Evolutionary conservation across 1,140 invertebrate genomes (phyloP), one percentile per base, ranked within the genome.

Genomic region (Fopius arisanus): DNA sequence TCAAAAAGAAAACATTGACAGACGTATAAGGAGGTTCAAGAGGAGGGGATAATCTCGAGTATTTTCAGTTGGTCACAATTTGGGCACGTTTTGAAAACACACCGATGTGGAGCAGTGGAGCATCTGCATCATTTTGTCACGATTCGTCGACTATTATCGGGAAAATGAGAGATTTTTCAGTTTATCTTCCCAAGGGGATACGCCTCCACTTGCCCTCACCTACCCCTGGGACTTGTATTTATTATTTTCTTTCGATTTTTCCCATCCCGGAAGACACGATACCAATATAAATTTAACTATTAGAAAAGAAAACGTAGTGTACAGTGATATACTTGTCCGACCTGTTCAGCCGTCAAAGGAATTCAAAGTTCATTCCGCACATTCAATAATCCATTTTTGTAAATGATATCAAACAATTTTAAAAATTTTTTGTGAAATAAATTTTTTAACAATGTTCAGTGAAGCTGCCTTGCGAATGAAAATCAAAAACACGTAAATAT

Each of bases 21-120:
- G 19, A 41, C 37, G 67, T 29, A 16, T 23, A 69, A 37, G 31
- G 40, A 70, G 29, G 28, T 59, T 69, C 65, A n/a, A 63, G 67
- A 62, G 41, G 67, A 43, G 41, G 37, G 23, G 31, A 21, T 21
- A 4, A 40, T 48, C 43, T 62, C 66, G 19, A 41, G 67, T 70
- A 51, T 70, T 75, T 59, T 73, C 51, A 28, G 67, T 70, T 66
- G 41, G 41, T 26, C 69, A 73, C 33, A 67, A 76, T 81, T 83
- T 83, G 82, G 83, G 78, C 83, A 84, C 83, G 83, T 85, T 82
- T 81, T 79, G 74, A 80, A 81, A 83, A 83, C 82, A 83, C 63
- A 66, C 67, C 41, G 63, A 71, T 48, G 43, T 48, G 33, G 16
- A 19, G n/a, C 19, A 14, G 12, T 16, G 19, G 19, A 68, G 72